These are phyloP conservation scores for rat (Rattus norvegicus) DNA, from an alignment of 2,113 vertebrate species.

Conservation along the genomic window DNA sequence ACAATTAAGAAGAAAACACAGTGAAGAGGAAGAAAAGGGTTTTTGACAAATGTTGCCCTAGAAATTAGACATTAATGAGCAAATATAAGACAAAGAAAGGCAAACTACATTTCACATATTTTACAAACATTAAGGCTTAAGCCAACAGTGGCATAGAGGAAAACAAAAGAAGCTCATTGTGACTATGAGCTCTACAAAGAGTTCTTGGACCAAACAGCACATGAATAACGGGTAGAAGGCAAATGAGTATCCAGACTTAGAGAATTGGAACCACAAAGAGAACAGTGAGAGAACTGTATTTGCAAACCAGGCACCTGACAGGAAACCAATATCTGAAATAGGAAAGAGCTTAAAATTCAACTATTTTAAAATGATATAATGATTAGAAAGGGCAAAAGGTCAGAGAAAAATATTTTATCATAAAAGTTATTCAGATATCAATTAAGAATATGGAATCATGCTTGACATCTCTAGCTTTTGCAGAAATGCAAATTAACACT, in stretches of 20 bases:
- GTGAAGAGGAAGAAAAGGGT: background rate
- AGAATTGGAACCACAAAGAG: background rate
- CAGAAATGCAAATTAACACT: background rate
- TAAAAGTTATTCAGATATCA: background rate
- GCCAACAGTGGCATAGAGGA: background rate
- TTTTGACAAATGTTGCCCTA: slow-evolving; percentile 13
- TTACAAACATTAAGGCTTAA: background rate
- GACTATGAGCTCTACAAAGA: background rate
- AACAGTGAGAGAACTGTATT: background rate
- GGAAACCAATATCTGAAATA: background rate
- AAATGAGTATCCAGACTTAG: background rate
- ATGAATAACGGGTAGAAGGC: background rate
- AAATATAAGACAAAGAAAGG: background rate
- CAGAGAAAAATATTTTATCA: background rate
- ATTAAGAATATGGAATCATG: background rate
- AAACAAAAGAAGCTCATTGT: background rate
- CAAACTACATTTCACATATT: background rate
- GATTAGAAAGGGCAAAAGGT: background rate
- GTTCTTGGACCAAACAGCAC: background rate
- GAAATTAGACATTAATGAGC: background rate
- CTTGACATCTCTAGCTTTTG: background rate
- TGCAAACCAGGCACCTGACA: background rate
- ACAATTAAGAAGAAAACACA: background rate
- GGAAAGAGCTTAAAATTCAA: background rate
- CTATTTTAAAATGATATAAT: background rate